A percentile compares a stretch with the other conserved stretches of the same genome.
These are phyloP conservation scores for Sympetrum striolatum DNA, from an alignment of 2,888 invertebrate species.

Conservation along the genomic window DNA sequence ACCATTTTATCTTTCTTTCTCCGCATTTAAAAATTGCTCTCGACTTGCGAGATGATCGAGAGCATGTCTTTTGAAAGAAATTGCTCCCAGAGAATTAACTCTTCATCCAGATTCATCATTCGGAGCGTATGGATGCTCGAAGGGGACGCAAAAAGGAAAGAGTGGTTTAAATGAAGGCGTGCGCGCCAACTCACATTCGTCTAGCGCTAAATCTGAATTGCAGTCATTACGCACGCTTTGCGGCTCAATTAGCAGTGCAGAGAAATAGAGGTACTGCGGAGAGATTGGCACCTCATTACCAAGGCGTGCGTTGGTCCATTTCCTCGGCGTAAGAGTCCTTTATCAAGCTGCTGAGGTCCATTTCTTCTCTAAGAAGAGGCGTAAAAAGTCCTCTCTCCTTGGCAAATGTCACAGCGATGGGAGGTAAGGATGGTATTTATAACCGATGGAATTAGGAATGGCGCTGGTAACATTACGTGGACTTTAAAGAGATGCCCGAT, in stretches of 20 bases:
- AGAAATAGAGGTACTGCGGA: background rate
- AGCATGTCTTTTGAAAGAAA: background rate
- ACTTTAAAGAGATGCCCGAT: no score
- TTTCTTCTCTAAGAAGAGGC: background rate
- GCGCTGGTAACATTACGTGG: no score
- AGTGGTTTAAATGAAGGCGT: background rate
- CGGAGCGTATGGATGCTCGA: background rate
- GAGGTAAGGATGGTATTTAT: no score
- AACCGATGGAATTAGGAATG: no score
- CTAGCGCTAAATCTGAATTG: background rate
- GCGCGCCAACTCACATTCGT: background rate
- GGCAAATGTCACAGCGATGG: no score
- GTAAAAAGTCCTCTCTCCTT: no score
- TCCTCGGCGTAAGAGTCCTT: background rate
- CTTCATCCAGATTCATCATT: background rate
- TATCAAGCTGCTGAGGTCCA: background rate
- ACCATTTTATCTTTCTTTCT: background rate
- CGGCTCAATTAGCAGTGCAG: slow-evolving; percentile 16
- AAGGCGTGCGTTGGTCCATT: background rate
- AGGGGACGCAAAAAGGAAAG: background rate
- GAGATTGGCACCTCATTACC: slow-evolving; percentile 41
- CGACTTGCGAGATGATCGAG: background rate
- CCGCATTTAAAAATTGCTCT: background rate
- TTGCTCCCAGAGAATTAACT: background rate
- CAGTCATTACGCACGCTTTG: slow-evolving; percentile 7